Evolutionary conservation across 2,888 invertebrate species (phyloP).

Genomic region (Linyphia triangularis): DNA sequence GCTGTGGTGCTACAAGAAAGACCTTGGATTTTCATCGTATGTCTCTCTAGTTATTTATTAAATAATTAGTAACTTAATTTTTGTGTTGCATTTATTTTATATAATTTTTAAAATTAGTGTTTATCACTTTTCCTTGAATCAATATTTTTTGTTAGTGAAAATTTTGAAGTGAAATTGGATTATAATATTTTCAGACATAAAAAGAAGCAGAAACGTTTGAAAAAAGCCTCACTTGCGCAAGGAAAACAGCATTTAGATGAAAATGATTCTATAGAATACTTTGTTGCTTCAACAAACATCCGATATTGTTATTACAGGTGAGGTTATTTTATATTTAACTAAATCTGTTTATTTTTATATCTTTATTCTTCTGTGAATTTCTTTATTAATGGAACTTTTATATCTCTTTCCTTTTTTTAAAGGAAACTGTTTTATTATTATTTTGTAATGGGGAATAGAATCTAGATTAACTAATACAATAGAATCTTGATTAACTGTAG

Average conservation of each 20-base stretch:
- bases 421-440: not conserved
- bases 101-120: slow-evolving; percentile 69
- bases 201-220: slow-evolving; percentile 92
- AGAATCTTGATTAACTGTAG: too few relatives aligned
- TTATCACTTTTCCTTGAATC: too few relatives aligned
- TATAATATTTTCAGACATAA: slow-evolving; percentile 85
- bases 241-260: slow-evolving; percentile 94
- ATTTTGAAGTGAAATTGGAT: not conserved
- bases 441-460: too few relatives aligned
- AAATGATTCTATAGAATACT: slow-evolving; percentile 97
- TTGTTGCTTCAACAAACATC: slow-evolving; percentile 96
- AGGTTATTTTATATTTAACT: not conserved
- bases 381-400: not conserved
- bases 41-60: slow-evolving; percentile 15
- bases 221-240: slow-evolving; percentile 90
- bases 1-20: slow-evolving; percentile 99
- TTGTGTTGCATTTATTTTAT: not conserved
- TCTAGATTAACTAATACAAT: too few relatives aligned
- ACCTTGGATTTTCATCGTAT: slow-evolving; percentile 91
- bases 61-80: not conserved
- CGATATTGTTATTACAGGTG: slow-evolving; percentile 95
- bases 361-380: not conserved
- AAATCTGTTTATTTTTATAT: not conserved
- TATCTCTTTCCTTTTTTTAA: not conserved
- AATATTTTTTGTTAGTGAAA: slow-evolving; percentile 31